Evolutionary conservation across 2,888 invertebrate species (phyloP), one percentile per base, ranked within the genome.

Genomic region (Dryomyza anilis): DNA sequence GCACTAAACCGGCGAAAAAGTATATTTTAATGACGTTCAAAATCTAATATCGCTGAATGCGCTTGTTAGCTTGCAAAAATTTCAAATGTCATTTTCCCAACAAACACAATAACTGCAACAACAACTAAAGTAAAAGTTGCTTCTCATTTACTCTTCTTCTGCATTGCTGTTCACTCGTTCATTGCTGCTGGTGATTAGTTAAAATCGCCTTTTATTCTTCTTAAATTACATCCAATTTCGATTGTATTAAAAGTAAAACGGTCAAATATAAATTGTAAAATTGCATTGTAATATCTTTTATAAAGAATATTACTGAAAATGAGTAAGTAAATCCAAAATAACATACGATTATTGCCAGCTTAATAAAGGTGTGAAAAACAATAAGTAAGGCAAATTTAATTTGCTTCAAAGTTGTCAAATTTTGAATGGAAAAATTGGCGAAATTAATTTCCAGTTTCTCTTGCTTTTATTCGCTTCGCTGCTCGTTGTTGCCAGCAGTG

Each of bases 81-180:
- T 50, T 27, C 39, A 50, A 50, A 50, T 25, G 50, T 50, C 50
- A 50, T 59, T 59, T 48, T 14, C 29, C 19, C 59, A 48, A 46
- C 29, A 59, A 29, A 16, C 29, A 36, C 30, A 46, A 46, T 21
- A 48, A 19, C 12, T 10, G 25, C 23, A 12, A 25, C 45, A 27
- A 29, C 3, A 16, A 48, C 12, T n/a, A 27, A 59, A 46, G 59
- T 59, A 59, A 59, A 58, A 59, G 48, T 59, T 48, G 46, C 23
- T 46, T 45, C 16, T 27, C 29, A 45, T 45, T 46, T 59, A 33
- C 29, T 30, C 46, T 21, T 30, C 43, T 46, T 8, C n/a, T 12
- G 33, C 46, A 46, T 58, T 58, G 36, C 39, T 39, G 7, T 14
- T 46, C 48, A 30, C 25, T 21, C 46, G 58, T 46, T n/a, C 46